Base-by-base conservation (phyloP, 2,888 invertebrate species). In the Euclidia mi region DNA sequence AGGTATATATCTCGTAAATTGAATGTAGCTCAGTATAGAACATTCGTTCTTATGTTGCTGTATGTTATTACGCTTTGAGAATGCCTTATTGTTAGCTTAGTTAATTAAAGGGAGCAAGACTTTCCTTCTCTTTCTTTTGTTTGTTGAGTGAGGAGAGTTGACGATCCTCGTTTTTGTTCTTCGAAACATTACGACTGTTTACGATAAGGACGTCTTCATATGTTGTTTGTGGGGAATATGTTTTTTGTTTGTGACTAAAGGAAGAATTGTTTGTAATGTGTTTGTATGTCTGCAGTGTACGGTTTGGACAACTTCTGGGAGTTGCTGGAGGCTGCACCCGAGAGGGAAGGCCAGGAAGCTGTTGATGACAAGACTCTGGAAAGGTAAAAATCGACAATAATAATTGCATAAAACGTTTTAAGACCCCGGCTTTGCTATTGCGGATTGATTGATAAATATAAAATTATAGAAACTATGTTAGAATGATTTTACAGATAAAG, bases 291-390 rank as follows among this genome's bases (percentile, higher is more conserved):
- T 79, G 44, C 88, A 94, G 94, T 90, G 51, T 88, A 89, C 67
- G 90, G 90, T n/a, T 69, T 91, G 82, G 94, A 95, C 65, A 94
- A 94, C 80, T 91, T 94, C 78, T 90, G 94, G 91, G 94, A 94
- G 52, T 86, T 86, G 70, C 79, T 94, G 35, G 94, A 93, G 44
- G 73, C 83, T 29, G 79, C 90, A 1, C 86, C 91, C 10, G 93
- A 94, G 55, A 87, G 88, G 69, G 91, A 93, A 17, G 85, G 82
- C 4, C 84, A 85, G 49, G 94, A 94, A 1, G 65, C 68, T 29
- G 77, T 76, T 18, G 92, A 93, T 0, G 91, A 91, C n/a, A 94
- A 90, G 58, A 66, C 82, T 2, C 56, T 89, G 48, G 94, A 94
- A 72, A 94, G 94, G 95, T 95, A 87, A 65, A n/a, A 10, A 14